Percentiles rank a stretch among this genome's conserved stretches.
These are phyloP conservation scores for Myotis pilosus DNA, from an alignment of 2,797 vertebrate species.

Conservation along the genomic window DNA sequence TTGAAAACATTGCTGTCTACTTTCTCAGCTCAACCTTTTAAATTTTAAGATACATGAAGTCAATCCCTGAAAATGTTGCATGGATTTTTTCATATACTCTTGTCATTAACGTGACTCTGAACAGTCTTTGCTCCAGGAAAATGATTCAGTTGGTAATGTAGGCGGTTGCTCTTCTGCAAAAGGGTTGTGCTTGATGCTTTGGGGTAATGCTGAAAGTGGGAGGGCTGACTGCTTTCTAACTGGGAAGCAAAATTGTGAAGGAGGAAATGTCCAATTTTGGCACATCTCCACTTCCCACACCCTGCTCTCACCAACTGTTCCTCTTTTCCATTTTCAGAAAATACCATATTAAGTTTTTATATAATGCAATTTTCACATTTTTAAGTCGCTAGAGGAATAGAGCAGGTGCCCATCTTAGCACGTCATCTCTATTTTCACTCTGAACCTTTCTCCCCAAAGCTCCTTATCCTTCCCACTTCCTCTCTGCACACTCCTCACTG, in stretches of 20 bases:
- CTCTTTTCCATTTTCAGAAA: background rate
- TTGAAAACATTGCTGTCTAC: background rate
- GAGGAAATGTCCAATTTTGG: background rate
- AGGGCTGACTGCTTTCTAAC: background rate
- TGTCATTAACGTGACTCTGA: background rate
- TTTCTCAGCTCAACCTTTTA: background rate
- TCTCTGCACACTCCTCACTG: background rate
- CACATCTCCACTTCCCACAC: background rate
- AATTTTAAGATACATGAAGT: background rate
- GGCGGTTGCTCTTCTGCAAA: background rate
- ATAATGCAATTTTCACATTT: background rate
- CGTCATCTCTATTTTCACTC: background rate
- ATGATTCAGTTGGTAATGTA: background rate
- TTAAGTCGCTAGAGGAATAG: background rate
- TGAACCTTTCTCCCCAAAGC: background rate
- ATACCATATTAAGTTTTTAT: background rate
- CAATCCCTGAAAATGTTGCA: background rate
- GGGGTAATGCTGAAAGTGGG: background rate
- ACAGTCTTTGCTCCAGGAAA: background rate
- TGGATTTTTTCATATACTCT: background rate
- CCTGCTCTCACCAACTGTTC: background rate
- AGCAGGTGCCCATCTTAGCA: background rate
- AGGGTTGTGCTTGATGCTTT: background rate
- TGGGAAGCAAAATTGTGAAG: background rate
- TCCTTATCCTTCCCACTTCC: background rate